These are phyloP conservation scores for Rhinichthys osculus DNA, from an alignment of 2,797 vertebrate species.

Conservation along the genomic window DNA sequence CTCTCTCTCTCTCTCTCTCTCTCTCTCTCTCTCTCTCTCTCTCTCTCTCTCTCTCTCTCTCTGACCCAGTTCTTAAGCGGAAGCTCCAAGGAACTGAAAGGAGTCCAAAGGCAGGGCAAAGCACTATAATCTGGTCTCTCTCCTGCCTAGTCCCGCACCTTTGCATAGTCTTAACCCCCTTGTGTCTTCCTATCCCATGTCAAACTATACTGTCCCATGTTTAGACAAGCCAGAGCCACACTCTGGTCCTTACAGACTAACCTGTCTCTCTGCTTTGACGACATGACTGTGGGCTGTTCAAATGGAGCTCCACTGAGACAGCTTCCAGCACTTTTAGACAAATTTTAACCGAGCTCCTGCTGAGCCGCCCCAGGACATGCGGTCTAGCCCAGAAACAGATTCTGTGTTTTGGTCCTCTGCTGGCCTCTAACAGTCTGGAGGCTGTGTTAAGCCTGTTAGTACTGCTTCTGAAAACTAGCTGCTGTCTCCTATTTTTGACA, in stretches of 20 bases:
- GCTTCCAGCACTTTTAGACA: constrained; percentile 26
- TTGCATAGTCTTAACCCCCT: constrained; percentile 52
- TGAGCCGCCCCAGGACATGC: constrained; percentile 13
- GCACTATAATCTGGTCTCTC: neutral
- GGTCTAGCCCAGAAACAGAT: constrained; percentile 32
- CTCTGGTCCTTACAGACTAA: constrained; percentile 36
- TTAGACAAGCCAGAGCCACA: constrained; percentile 16
- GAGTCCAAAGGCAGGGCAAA: constrained; percentile 13
- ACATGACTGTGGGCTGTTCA: constrained; percentile 7
- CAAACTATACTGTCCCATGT: constrained; percentile 50
- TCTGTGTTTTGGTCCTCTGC: constrained; percentile 54
- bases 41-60: too few species aligned
- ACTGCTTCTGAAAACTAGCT: constrained; percentile 59
- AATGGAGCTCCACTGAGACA: neutral
- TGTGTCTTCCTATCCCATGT: constrained; percentile 68
- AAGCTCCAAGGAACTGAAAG: neutral
- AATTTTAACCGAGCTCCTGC: constrained; percentile 36
- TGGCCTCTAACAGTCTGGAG: constrained; percentile 62
- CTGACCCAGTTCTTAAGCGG: constrained; percentile 41
- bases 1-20: constrained; percentile 13
- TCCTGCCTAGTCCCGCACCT: constrained; percentile 56
- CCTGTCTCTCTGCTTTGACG: constrained; percentile 36
- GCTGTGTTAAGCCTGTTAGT: constrained; percentile 60
- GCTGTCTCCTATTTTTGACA: constrained; percentile 66
- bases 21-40: constrained; percentile 13